Evolutionary conservation across 1,140 invertebrate genomes (phyloP).

Genomic region (Platorchestia sp.): DNA sequence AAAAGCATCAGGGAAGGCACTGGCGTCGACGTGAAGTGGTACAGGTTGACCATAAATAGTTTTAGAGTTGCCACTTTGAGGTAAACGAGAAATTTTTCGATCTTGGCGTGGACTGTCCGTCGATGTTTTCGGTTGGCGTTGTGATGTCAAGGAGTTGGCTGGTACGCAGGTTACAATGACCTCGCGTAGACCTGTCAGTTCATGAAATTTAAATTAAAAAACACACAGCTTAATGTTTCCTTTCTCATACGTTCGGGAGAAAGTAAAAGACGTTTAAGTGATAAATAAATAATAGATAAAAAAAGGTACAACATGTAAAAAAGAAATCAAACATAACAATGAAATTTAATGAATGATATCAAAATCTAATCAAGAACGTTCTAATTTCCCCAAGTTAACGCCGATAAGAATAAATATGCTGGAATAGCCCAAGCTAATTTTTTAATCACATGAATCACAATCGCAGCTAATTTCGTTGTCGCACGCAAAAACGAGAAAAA

Average conservation of each 20-base stretch:
- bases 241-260: neutral
- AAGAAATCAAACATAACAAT: neutral
- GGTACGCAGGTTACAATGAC: conserved; percentile 2
- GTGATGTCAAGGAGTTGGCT: neutral
- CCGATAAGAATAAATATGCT: neutral
- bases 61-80: neutral
- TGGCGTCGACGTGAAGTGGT: neutral
- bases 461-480: neutral
- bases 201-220: neutral
- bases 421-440: neutral
- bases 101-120: neutral
- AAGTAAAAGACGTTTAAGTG: neutral
- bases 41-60: conserved; percentile 44
- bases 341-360: neutral
- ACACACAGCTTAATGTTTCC: neutral
- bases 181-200: neutral
- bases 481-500: neutral
- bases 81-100: neutral
- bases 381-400: neutral
- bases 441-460: neutral
- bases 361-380: neutral
- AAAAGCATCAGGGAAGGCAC: neutral
- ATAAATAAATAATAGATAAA: neutral
- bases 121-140: neutral
- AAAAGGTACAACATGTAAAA: neutral